Evolutionary conservation across 2,113 vertebrate genomes (phyloP), one percentile per base, ranked within the genome.

Genomic region (Oncorhynchus masou): DNA sequence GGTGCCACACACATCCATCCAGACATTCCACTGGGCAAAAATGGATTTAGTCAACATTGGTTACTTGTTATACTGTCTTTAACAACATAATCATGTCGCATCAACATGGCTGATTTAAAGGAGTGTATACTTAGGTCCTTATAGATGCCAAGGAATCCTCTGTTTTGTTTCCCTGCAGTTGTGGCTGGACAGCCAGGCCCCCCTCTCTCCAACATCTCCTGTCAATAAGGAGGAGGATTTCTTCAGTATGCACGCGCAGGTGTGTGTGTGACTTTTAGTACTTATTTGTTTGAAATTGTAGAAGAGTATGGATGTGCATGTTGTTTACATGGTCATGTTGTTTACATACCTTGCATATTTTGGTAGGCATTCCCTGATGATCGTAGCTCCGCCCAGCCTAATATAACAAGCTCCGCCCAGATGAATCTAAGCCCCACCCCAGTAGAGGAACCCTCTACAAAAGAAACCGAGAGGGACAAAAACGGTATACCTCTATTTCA

Each of bases 191-290:
- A 93, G 94, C 62, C 94, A 94, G 85, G 90, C 80, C 84, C 91
- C 92, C 22, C 77, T 87, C 54, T 75, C 95, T 84, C 19, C 93
- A 84, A 49, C 80, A 24, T 94, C 95, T 49, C 94, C 95, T 1
- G 90, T 88, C 0, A 93, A 39, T n/a, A 39, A 97, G 86, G 95
- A 97, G 31, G 92, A 95, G 51, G 98, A 99, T 68, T 99, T 99
- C 83, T 99, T 99, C 90, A 93, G 94, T 60, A 89, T 95, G 19
- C 97, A 95, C 15, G 89, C 88, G 51, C 84, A 92, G 90, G 94
- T 95, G 86, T n/a, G 5, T 57, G 22, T 54, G 48, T 65, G 54
- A 4, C 45, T 59, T 3, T 71, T 22, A 24, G 2, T 22, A 66
- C 64, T 25, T 13, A 29, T 29, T 66, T 66, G 64, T 27, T 66